Evolutionary conservation across 2,888 invertebrate genomes (phyloP).

Genomic region (Toxonevra muliebris): DNA sequence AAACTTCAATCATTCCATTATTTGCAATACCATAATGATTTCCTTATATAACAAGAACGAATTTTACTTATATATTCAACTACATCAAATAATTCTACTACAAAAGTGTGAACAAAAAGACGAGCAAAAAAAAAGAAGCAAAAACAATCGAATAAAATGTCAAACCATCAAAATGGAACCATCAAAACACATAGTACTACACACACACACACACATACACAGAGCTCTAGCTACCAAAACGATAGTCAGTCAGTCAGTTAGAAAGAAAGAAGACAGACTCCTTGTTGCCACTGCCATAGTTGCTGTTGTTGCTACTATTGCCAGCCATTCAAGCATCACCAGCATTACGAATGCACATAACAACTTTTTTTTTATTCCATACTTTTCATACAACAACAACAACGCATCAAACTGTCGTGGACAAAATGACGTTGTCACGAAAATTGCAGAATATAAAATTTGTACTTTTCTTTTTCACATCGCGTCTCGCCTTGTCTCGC

Average conservation of each 20-base stretch:
- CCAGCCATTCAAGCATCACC: slow-evolving; percentile 61
- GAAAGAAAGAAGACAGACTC: slow-evolving; percentile 16
- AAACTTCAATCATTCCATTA: too few relatives aligned
- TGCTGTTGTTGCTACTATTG: slow-evolving; percentile 39
- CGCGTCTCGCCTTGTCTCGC: not conserved
- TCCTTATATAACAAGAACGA: too few relatives aligned
- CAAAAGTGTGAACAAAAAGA: too few relatives aligned
- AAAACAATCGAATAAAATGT: too few relatives aligned
- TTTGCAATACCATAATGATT: too few relatives aligned
- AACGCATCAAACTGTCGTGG: slow-evolving; percentile 57
- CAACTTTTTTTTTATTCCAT: slow-evolving; percentile 48
- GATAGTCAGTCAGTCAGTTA: not conserved
- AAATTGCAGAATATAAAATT: slow-evolving; percentile 61
- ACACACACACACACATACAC: slow-evolving; percentile 12
- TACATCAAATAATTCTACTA: too few relatives aligned
- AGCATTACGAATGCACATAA: slow-evolving; percentile 59
- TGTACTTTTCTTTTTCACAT: slow-evolving; percentile 48
- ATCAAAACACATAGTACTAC: not conserved
- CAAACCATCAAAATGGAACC: not conserved
- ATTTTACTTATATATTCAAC: too few relatives aligned
- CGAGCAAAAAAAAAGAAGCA: too few relatives aligned
- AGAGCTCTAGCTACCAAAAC: too few relatives aligned
- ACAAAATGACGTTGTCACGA: slow-evolving; percentile 61
- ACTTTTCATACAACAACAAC: slow-evolving; percentile 25
- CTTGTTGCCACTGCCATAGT: slow-evolving; percentile 37